Evolutionary conservation across 2,888 invertebrate genomes (phyloP).

Genomic region (Lochmaea crataegi): DNA sequence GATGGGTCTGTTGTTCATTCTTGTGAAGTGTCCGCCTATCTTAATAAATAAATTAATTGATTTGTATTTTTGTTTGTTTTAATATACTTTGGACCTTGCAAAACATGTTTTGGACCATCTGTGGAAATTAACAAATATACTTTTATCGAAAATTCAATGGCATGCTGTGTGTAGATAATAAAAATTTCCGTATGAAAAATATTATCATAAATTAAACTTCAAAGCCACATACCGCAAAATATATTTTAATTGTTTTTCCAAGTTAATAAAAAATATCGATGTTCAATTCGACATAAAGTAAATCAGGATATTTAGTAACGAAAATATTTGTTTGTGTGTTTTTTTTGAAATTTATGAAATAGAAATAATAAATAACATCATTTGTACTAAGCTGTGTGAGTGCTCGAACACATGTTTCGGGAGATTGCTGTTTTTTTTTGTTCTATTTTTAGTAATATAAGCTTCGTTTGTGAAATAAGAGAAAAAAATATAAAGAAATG

Average conservation of each 20-base stretch:
- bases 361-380: conserved; percentile 5
- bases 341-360: too few species aligned
- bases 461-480: background rate
- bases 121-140: background rate
- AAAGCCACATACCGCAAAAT: too few species aligned
- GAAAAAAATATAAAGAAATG: background rate
- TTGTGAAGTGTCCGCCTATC: too few species aligned
- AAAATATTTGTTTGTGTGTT: too few species aligned
- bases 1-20: too few species aligned
- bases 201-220: too few species aligned
- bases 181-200: too few species aligned
- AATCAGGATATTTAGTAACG: background rate
- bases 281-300: background rate
- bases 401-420: background rate
- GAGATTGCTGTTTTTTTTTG: background rate
- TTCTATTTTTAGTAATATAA: background rate
- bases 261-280: too few species aligned
- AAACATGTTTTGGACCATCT: background rate
- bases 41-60: too few species aligned
- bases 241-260: too few species aligned
- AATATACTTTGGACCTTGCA: background rate
- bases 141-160: background rate
- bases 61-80: too few species aligned
- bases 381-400: background rate
- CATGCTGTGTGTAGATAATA: background rate